Evolutionary conservation across 53 echinoderm and acorn worm species (phyloP), one percentile per base, ranked within the genome.

Genomic region (Antedon mediterranea): DNA sequence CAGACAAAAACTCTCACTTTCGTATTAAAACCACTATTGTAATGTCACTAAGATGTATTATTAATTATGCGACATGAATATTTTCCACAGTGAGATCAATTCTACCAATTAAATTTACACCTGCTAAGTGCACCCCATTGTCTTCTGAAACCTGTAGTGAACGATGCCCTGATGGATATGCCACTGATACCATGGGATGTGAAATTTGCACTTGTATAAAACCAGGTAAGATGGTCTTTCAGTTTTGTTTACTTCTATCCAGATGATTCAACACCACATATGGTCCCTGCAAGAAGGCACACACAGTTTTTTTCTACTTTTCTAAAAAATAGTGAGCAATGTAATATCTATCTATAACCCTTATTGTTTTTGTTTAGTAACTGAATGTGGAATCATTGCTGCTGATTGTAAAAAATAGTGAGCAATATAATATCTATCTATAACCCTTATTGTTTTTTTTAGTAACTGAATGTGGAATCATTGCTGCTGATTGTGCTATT

Each of bases 161-260:
- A 34, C 30, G 76, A 31, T 85, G 85, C 77, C 33, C 71, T 23
- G 31, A 43, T 27, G 85, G 85, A 0, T 81, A 70, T 72, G 81
- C 85, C 29, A 85, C 85, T 33, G 73, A 85, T 28, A 28, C 30
- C 14, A 33, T 71, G 30, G 85, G 85, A 3, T 85, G 85, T 32
- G 80, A 80, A 28, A 29, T 81, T 0, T 85, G 85, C 41, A 70
- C 72, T 14, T 85, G 85, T 33, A 32, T 74, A 4, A 0, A 43
- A 33, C 34, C 43, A 32, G 84, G 84, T 83, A 83, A 41, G 57
- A 34, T 34, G 23, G 70, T 3, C 27, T n/a, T n/a, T n/a, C n/a
- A n/a, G n/a, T n/a, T n/a, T n/a, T n/a, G n/a, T n/a, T n/a, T n/a
- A n/a, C n/a, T n/a, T n/a, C 30, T 18, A 32, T 27, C 31, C 3